Evolutionary conservation across 2,113 vertebrate genomes (phyloP).

Genomic region (Xiphophorus couchianus): DNA sequence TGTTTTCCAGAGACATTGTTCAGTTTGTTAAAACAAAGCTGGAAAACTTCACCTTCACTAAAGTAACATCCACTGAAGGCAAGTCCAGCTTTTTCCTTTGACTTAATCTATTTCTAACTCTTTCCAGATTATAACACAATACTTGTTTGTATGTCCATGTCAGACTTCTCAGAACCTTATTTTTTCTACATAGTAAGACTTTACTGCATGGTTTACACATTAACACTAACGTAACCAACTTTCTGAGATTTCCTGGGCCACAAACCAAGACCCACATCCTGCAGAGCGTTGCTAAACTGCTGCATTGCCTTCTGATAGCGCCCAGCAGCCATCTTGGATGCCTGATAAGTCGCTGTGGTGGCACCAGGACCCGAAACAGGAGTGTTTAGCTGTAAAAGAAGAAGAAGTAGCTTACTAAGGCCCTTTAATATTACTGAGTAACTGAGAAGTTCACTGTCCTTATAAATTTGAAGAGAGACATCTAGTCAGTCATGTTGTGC

Average conservation of each 20-base stretch:
- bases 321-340: conserved; percentile 48
- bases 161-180: not conserved
- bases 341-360: conserved; percentile 1
- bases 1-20: no score
- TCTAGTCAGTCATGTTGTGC: no score
- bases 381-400: conserved; percentile 25
- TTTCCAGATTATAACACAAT: not conserved
- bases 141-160: not conserved
- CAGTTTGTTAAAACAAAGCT: no score
- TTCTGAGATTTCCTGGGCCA: conserved; percentile 57
- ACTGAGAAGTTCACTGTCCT: no score
- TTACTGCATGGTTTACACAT: not conserved
- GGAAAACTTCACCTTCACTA: not conserved
- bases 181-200: not conserved
- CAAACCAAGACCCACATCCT: conserved; percentile 47
- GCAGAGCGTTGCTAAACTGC: conserved; percentile 43
- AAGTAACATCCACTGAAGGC: not conserved
- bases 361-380: not conserved
- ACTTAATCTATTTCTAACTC: not conserved
- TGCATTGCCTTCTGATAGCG: conserved; percentile 56
- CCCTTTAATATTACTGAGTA: not conserved
- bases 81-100: no score
- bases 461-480: no score
- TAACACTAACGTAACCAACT: not conserved
- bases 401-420: not conserved